Evolutionary conservation across 1,140 invertebrate genomes (phyloP), one percentile per base, ranked within the genome.

Genomic region (Dendroctonus valens): DNA sequence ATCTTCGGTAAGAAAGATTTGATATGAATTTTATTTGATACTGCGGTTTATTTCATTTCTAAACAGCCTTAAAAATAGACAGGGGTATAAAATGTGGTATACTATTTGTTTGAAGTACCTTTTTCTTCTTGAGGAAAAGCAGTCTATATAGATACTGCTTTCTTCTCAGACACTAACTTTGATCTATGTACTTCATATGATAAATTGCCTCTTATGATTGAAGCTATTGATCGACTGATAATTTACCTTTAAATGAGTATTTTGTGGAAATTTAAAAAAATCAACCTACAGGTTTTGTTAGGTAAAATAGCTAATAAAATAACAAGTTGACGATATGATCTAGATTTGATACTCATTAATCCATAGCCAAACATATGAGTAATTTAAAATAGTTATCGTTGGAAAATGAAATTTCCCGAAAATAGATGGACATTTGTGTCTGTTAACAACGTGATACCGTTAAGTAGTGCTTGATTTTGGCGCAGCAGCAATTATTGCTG

Each of bases 21-120:
- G 41, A 53, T 63, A 53, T 42, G 40, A 51, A 63, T 63, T 63
- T 63, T 66, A 66, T 66, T 59, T 59, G 64, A 66, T 55, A 38
- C 64, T 59, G 55, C 54, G 55, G 64, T 52, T 59, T 66, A 66
- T 66, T 59, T 48, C 62, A 58, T 66, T 59, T 59, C 54, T 9
- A 66, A 66, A 66, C 64, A 66, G 55, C 58, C 55, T 59, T 66
- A 59, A 59, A 44, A 66, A 38, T 66, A 41, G 64, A 66, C 64
- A 66, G 37, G 64, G 64, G 64, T 66, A 40, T 66, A 66, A 66
- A 59, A 66, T 66, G 59, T 58, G 64, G 40, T 38, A 51, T 44
- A 59, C 42, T 59, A 66, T 66, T 54, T 54, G 62, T 57, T 65
- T 42, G 12, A 44, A 65, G 37, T 57, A 53, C 37, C 57, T 40